Base-by-base conservation (phyloP, 2,888 invertebrate genomes). In the Drosophila parthenogenetica region DNA sequence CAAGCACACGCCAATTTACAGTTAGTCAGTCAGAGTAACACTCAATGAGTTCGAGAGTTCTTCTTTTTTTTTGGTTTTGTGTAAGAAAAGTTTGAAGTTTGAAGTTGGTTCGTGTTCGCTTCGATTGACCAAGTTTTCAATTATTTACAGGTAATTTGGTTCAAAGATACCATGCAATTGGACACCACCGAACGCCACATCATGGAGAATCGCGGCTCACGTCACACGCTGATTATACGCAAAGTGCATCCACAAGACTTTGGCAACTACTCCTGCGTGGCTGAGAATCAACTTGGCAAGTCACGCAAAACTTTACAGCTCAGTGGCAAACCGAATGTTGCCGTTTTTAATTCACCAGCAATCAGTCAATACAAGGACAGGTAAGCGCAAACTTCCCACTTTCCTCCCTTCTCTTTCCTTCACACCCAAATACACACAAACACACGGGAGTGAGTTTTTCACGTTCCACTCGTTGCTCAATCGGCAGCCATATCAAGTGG, bases 251-350 rank as follows among this genome's bases (percentile, higher is more conserved):
- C 93, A 71, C 93, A 94, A 79, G 95, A 95, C 93, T 95, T 95
- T 90, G 95, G 95, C 79, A 95, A 95, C 93, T 95, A 95, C 92
- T 94, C 94, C 81, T 95, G 95, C 91, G 94, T 94, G 75, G 95
- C 95, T 51, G 95, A 95, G 91, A 95, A 95, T 93, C 93, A 94
- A 89, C 93, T 95, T 79, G 95, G 95, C 73, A 94, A 94, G 92
- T 94, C 94, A 73, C 93, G 94, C 77, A 94, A 94, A 92, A 94
- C 93, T 91, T 93, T 95, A 73, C 94, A 94, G 92, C 92, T 95
- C 87, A 95, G 95, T 91, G 95, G 95, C 69, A 94, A 93, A 91
- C 95, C 95, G 46, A 94, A 94, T 89, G 93, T 94, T 67, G 95
- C 94, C 42, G 93, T 94, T 82, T 95, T 95, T 91, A 93, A 93